Evolutionary conservation across 2,113 vertebrate species (phyloP).

Genomic region (Cephalophus harveyi): DNA sequence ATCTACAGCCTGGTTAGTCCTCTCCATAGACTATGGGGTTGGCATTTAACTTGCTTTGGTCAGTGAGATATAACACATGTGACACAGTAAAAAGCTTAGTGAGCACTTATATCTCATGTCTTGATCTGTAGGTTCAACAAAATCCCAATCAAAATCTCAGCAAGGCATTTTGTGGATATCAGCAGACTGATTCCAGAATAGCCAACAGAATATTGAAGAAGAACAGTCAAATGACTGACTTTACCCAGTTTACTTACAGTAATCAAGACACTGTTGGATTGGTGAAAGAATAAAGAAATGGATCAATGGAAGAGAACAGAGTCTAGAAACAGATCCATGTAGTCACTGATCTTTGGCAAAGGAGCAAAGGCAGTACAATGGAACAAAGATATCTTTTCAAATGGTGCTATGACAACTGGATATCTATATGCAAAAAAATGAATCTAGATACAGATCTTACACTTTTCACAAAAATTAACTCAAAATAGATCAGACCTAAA

Average conservation of each 20-base stretch:
- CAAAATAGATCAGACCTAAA: not conserved
- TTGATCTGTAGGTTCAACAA: not conserved
- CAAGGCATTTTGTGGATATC: not conserved
- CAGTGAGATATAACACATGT: not conserved
- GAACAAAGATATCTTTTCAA: not conserved
- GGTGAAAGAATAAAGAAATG: not conserved
- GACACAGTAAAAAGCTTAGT: not conserved
- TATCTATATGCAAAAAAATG: not conserved
- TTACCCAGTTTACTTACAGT: not conserved
- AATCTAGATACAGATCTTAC: not conserved
- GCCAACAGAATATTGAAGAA: not conserved
- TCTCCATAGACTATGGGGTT: not conserved
- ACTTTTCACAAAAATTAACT: not conserved
- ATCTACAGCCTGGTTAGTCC: not conserved
- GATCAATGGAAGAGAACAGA: not conserved
- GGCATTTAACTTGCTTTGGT: not conserved
- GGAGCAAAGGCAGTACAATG: not conserved
- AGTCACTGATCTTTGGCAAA: not conserved
- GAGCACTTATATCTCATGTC: not conserved
- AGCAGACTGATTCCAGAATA: not conserved
- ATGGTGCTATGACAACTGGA: not conserved
- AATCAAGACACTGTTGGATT: not conserved
- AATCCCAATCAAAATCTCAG: not conserved
- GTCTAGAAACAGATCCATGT: not conserved
- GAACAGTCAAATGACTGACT: not conserved